These are phyloP conservation scores for Bombyx huttoni DNA, from an alignment of 2,888 invertebrate species.

Conservation along the genomic window DNA sequence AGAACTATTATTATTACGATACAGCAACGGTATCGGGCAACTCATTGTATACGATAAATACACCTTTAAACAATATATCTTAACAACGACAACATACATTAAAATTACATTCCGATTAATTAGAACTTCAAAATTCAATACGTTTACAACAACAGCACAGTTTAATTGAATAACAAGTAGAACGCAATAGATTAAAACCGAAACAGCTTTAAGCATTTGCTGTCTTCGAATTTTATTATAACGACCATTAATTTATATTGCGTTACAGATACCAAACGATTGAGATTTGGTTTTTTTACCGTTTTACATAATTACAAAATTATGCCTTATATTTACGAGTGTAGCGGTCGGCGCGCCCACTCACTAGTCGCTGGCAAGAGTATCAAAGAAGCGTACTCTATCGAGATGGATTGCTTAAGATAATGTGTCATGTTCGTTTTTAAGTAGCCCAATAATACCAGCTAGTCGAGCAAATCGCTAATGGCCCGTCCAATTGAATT, in stretches of 20 bases:
- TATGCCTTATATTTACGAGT: slow-evolving; percentile 56
- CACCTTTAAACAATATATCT: background rate
- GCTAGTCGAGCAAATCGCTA: slow-evolving; percentile 39
- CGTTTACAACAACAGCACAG: slow-evolving; percentile 6
- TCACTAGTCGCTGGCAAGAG: slow-evolving; percentile 36
- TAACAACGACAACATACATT: background rate
- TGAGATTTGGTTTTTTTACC: slow-evolving; percentile 55
- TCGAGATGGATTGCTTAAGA: slow-evolving; percentile 53
- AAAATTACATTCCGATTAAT: background rate
- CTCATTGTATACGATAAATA: background rate
- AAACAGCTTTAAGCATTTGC: slow-evolving; percentile 46
- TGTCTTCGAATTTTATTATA: slow-evolving; percentile 55
- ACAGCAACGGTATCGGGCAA: no score
- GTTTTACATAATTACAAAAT: slow-evolving; percentile 68
- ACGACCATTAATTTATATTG: slow-evolving; percentile 59
- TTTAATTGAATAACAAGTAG: slow-evolving; percentile 48
- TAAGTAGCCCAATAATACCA: slow-evolving; percentile 46
- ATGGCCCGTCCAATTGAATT: slow-evolving; percentile 29
- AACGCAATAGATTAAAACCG: slow-evolving; percentile 45
- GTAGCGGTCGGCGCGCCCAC: slow-evolving; percentile 45
- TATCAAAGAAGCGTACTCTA: slow-evolving; percentile 44
- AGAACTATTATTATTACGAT: no score
- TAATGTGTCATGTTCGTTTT: slow-evolving; percentile 53
- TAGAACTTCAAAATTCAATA: background rate
- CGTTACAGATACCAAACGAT: slow-evolving; percentile 62